phyloP scores from a whole-genome alignment of 2,797 vertebrate genomes.

The Enteromius mattozi region DNA sequence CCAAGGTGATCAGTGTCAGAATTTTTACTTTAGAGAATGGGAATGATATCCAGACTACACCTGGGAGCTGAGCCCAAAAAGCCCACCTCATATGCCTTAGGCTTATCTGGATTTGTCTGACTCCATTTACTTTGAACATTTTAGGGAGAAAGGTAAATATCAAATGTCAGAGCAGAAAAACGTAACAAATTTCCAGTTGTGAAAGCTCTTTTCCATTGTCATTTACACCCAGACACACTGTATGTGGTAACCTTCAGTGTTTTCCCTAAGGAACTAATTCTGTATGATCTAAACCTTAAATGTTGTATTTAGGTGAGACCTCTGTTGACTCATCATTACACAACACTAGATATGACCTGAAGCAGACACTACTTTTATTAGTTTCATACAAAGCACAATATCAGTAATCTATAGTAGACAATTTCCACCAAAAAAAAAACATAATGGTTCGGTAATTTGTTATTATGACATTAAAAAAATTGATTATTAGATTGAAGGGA shows the following conservation, averaged over 20 bases:
- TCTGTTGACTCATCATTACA: neutral
- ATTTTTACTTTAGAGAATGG: slow-evolving; percentile 6
- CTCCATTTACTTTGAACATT: slow-evolving; percentile 40
- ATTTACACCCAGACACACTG: neutral
- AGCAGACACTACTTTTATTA: neutral
- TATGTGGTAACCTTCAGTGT: neutral
- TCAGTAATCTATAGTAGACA: neutral
- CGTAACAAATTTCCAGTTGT: neutral
- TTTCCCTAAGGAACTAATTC: neutral
- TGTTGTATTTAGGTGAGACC: neutral
- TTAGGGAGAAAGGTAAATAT: slow-evolving; percentile 33
- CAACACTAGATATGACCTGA: neutral
- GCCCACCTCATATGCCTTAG: slow-evolving; percentile 17
- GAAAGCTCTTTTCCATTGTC: neutral
- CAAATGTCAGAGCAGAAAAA: slow-evolving; percentile 32
- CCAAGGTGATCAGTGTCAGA: slow-evolving; percentile 23
- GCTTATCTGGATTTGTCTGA: slow-evolving; percentile 44
- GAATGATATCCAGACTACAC: slow-evolving; percentile 27
- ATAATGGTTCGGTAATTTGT: neutral
- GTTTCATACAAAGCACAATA: neutral
- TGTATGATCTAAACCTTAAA: neutral
- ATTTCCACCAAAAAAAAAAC: neutral
- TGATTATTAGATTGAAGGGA: neutral
- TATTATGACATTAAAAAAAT: neutral
- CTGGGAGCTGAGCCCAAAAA: slow-evolving; percentile 36